A percentile compares a stretch with the other conserved stretches of the same genome.
Conservation (phyloP, 2,888 invertebrate species). For the Oeneis ivallda region DNA sequence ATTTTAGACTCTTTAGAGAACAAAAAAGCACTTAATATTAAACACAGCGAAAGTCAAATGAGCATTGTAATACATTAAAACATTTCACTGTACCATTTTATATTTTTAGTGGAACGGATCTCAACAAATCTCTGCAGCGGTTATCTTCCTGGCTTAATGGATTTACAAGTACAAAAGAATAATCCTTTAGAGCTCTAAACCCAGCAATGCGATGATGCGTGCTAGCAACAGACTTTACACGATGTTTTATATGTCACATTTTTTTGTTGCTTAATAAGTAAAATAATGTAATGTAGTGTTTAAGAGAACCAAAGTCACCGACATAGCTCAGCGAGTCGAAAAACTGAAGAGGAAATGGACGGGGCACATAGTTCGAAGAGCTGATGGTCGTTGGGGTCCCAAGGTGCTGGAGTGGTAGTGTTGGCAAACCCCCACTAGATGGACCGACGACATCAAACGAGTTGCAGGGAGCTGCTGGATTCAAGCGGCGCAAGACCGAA, state of each 20-base stretch:
- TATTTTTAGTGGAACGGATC: constrained; percentile 33
- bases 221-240: neutral
- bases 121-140: constrained; percentile 33
- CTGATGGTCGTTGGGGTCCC: too few species aligned
- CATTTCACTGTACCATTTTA: constrained; percentile 31
- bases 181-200: constrained; percentile 31
- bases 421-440: too few species aligned
- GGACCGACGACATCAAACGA: too few species aligned
- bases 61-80: constrained; percentile 29
- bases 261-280: too few species aligned
- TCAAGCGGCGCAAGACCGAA: too few species aligned
- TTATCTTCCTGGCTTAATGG: constrained; percentile 35
- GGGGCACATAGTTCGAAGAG: too few species aligned
- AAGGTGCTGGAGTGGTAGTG: too few species aligned
- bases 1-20: neutral
- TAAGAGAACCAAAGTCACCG: too few species aligned
- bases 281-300: too few species aligned
- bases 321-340: too few species aligned
- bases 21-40: constrained; percentile 11
- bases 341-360: too few species aligned
- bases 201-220: constrained; percentile 25
- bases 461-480: too few species aligned
- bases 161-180: constrained; percentile 37
- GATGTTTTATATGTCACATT: constrained; percentile 13
- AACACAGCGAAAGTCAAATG: constrained; percentile 24